Percentiles rank a stretch among this genome's conserved stretches.
Conservation (phyloP, 1,140 invertebrate genomes). For the Orchesella cincta region DNA sequence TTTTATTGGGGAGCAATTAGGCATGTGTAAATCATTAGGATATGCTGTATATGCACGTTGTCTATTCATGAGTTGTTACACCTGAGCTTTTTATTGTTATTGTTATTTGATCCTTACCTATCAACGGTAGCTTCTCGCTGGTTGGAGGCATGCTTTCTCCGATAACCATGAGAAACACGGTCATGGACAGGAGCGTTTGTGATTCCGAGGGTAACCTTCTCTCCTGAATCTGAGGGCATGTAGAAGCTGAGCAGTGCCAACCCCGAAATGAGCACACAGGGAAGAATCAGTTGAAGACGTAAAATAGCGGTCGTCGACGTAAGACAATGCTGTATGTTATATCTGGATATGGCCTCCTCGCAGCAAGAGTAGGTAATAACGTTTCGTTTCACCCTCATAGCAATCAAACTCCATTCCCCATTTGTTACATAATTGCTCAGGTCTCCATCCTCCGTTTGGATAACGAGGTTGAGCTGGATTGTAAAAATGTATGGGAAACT, state of each 20-base stretch:
- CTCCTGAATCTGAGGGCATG: constrained; percentile 63
- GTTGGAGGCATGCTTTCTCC: constrained; percentile 67
- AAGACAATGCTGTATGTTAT: constrained; percentile 61
- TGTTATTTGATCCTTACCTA: constrained; percentile 56
- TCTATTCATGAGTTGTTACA: too few species aligned
- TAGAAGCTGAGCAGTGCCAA: constrained; percentile 64
- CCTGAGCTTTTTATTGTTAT: too few species aligned
- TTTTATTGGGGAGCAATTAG: too few species aligned
- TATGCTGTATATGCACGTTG: too few species aligned
- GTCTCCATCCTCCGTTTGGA: constrained; percentile 72
- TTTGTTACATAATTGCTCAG: constrained; percentile 56
- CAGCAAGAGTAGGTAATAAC: constrained; percentile 61
- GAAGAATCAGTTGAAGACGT: constrained; percentile 64
- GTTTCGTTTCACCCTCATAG: constrained; percentile 57
- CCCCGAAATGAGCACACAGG: constrained; percentile 63
- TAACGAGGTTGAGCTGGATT: constrained; percentile 68
- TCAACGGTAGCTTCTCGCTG: constrained; percentile 63
- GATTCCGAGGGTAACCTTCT: constrained; percentile 61
- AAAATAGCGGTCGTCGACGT: constrained; percentile 63
- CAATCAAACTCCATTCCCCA: constrained; percentile 30
- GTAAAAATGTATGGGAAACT: too few species aligned
- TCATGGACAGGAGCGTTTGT: constrained; percentile 62
- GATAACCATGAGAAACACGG: constrained; percentile 68
- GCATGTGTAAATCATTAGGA: too few species aligned
- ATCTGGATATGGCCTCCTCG: constrained; percentile 62